phyloP scores from a whole-genome alignment of 2,888 invertebrate species.

The Ectropis crepuscularia region DNA sequence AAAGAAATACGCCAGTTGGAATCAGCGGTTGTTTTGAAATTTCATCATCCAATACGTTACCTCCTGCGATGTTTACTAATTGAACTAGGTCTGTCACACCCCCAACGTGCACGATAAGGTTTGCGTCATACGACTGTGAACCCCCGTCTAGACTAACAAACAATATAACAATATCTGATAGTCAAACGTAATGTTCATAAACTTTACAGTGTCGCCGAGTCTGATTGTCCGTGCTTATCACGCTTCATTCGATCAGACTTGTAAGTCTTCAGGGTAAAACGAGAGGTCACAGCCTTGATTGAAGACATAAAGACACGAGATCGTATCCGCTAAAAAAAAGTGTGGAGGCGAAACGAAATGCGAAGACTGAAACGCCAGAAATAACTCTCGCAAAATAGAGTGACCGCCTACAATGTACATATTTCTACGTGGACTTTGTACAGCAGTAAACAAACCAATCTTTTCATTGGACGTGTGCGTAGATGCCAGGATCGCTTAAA shows the following conservation, averaged over 20 bases:
- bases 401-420: slow-evolving; percentile 43
- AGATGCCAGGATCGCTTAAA: slow-evolving; percentile 17
- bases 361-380: slow-evolving; percentile 39
- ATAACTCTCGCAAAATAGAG: slow-evolving; percentile 49
- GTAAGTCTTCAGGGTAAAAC: slow-evolving; percentile 50
- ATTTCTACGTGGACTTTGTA: slow-evolving; percentile 60
- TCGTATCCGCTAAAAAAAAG: slow-evolving; percentile 42
- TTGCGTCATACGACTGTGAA: slow-evolving; percentile 44
- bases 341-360: slow-evolving; percentile 39
- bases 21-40: slow-evolving; percentile 43
- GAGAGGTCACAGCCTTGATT: slow-evolving; percentile 50
- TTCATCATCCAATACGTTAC: slow-evolving; percentile 37
- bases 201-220: slow-evolving; percentile 20
- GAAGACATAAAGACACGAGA: slow-evolving; percentile 38
- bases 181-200: slow-evolving; percentile 17
- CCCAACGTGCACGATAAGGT: slow-evolving; percentile 22
- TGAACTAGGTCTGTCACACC: slow-evolving; percentile 44
- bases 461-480: slow-evolving; percentile 47
- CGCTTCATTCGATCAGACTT: slow-evolving; percentile 56
- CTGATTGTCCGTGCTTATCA: slow-evolving; percentile 44
- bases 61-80: slow-evolving; percentile 48
- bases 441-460: slow-evolving; percentile 58
- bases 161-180: slow-evolving; percentile 24
- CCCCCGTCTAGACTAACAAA: slow-evolving; percentile 43
- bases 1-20: slow-evolving; percentile 2